phyloP scores from a whole-genome alignment of 2,888 invertebrate species.

The Melanotus villosus region DNA sequence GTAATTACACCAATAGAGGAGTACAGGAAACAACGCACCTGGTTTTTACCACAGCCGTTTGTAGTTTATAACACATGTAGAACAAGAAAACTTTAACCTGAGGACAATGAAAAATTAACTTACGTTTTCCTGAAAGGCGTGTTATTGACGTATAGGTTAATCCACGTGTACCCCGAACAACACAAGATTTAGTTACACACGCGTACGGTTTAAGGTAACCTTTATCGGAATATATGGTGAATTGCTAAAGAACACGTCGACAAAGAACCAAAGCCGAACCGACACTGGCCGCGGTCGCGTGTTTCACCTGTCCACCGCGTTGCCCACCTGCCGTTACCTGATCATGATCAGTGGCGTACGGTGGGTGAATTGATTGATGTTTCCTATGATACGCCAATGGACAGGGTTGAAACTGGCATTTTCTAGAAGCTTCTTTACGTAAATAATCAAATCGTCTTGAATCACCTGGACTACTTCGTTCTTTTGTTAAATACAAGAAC shows the following conservation, averaged over 20 bases:
- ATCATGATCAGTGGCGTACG: slow-evolving; percentile 40
- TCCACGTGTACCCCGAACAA: slow-evolving; percentile 17
- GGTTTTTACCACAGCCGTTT: background rate
- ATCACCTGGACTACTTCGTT: too few species aligned
- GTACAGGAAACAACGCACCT: slow-evolving; percentile 20
- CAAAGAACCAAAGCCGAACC: slow-evolving; percentile 46
- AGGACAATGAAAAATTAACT: background rate
- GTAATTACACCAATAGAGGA: slow-evolving; percentile 3
- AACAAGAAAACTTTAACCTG: slow-evolving; percentile 8
- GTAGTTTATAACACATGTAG: slow-evolving; percentile 4
- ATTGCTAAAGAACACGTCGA: slow-evolving; percentile 34
- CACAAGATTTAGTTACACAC: too few species aligned
- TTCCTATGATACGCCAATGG: slow-evolving; percentile 10
- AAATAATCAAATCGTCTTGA: too few species aligned
- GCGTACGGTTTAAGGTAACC: background rate
- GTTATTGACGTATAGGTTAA: background rate
- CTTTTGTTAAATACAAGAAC: too few species aligned
- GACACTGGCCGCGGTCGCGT: slow-evolving; percentile 55
- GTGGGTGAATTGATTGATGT: background rate
- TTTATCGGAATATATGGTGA: slow-evolving; percentile 15
- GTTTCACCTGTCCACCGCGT: slow-evolving; percentile 57
- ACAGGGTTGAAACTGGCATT: too few species aligned
- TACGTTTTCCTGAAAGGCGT: background rate
- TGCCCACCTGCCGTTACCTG: slow-evolving; percentile 59
- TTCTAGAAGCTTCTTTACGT: too few species aligned